Evolutionary conservation across 2,113 vertebrate species (phyloP).

Genomic region (Falcunculus frontatus): DNA sequence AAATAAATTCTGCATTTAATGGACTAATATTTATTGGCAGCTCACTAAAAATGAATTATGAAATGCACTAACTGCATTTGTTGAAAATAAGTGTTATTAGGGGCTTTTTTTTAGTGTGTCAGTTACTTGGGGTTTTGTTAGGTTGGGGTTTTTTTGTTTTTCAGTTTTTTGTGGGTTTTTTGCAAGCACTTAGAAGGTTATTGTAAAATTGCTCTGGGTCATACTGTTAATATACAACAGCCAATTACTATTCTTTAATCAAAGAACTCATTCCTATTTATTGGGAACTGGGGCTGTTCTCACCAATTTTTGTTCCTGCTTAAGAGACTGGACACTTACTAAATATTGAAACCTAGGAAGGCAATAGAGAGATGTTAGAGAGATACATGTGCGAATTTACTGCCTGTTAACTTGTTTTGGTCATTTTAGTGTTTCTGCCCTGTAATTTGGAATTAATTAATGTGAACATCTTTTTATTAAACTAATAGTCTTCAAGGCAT

Average conservation of each 20-base stretch:
- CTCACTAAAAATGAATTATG: constrained; percentile 66
- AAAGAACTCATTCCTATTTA: constrained; percentile 51
- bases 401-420: constrained; percentile 29
- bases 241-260: constrained; percentile 63
- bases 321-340: constrained; percentile 29
- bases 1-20: constrained; percentile 72
- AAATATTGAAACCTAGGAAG: constrained; percentile 44
- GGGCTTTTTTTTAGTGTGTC: neutral
- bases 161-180: neutral
- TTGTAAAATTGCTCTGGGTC: constrained; percentile 62
- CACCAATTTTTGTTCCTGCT: constrained; percentile 54
- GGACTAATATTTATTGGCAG: constrained; percentile 69
- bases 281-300: constrained; percentile 46
- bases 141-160: neutral
- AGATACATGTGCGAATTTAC: neutral
- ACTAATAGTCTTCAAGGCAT: neutral
- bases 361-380: neutral
- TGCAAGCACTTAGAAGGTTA: constrained; percentile 48
- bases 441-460: constrained; percentile 10
- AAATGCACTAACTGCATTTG: constrained; percentile 50
- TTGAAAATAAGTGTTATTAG: constrained; percentile 50
- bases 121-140: neutral
- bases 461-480: neutral
- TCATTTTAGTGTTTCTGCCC: neutral
- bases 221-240: constrained; percentile 40